phyloP scores from a whole-genome alignment of 1,140 invertebrate genomes.

The Caenorhabditis inopinata region DNA sequence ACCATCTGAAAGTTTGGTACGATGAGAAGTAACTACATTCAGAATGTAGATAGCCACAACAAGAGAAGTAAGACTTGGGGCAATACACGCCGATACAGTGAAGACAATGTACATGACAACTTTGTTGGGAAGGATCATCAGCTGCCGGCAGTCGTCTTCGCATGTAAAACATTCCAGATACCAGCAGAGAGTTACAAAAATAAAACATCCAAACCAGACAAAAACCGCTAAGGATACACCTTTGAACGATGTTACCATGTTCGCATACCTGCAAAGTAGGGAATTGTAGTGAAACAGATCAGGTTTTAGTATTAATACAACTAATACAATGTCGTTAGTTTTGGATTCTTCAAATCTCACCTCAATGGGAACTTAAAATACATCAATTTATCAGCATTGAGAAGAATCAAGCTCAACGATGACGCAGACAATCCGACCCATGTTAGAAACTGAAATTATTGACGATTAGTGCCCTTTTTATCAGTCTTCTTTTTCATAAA shows the following conservation, averaged over 20 bases:
- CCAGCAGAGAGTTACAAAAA: neutral
- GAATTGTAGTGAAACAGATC: too few species aligned
- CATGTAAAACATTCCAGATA: constrained; percentile 29
- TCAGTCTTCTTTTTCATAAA: neutral
- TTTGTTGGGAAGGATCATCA: constrained; percentile 45
- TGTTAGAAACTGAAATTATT: constrained; percentile 39
- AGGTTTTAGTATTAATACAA: too few species aligned
- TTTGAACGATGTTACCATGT: constrained; percentile 4
- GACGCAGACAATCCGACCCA: constrained; percentile 45
- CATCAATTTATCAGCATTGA: constrained; percentile 42
- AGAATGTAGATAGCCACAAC: constrained; percentile 43
- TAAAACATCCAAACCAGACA: constrained; percentile 20
- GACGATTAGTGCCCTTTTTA: too few species aligned
- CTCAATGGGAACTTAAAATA: constrained; percentile 43
- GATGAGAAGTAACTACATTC: constrained; percentile 41
- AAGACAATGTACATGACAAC: constrained; percentile 42
- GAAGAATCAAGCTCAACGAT: constrained; percentile 34
- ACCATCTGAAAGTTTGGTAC: constrained; percentile 43
- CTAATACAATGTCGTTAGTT: too few species aligned
- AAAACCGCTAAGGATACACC: neutral
- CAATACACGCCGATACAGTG: constrained; percentile 40
- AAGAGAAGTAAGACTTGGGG: constrained; percentile 41
- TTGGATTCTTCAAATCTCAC: neutral
- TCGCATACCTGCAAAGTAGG: constrained; percentile 9
- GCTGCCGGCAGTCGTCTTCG: constrained; percentile 26